Evolutionary conservation across 2,888 invertebrate species (phyloP), one percentile per base, ranked within the genome.

Genomic region (Ommatoiulus sabulosus): DNA sequence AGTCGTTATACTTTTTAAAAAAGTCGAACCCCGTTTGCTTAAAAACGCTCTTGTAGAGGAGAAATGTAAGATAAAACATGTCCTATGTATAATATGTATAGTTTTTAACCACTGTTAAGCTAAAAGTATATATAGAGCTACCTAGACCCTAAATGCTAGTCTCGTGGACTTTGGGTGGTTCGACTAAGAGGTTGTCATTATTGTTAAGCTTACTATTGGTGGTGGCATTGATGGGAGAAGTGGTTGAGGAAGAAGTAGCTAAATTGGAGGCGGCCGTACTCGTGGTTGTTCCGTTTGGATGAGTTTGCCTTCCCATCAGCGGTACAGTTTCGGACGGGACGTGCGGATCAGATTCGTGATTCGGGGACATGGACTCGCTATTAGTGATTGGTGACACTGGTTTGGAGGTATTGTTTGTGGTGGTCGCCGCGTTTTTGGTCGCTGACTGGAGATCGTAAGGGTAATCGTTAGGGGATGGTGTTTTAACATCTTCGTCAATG

Each of bases 401-500:
- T 88, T 88, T 87, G 48, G 44, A 6, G 46, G 44, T 44, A 44
- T 89, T 89, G 90, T 92, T 91, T 80, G 90, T 90, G 90, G 91
- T 91, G 89, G 91, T 90, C 84, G 88, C 88, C 86, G 89, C 86
- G 89, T 91, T 90, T 88, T 90, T 90, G 17, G 89, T 57, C 46
- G 87, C 90, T 84, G 90, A 44, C 80, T 88, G 88, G 52, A 90
- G 88, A 52, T 90, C 90, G 86, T 91, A 91, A 43, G 91, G 90
- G 88, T 90, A 90, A 89, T 91, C 91, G 89, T 90, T 90, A 90
- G 93, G 92, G 90, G 93, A 93, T 90, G 93, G 90, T 46, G 93
- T 93, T 93, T 93, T 93, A 90, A 91, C 93, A 92, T 95, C 95
- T 93, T 95, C 95, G 94, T 96, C 96, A 93, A 96, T 96, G 94